A percentile compares a stretch with the other conserved stretches of the same genome.
Conservation (phyloP, 53 echinoderm and acorn worm species). For the Holothuria leucospilota region DNA sequence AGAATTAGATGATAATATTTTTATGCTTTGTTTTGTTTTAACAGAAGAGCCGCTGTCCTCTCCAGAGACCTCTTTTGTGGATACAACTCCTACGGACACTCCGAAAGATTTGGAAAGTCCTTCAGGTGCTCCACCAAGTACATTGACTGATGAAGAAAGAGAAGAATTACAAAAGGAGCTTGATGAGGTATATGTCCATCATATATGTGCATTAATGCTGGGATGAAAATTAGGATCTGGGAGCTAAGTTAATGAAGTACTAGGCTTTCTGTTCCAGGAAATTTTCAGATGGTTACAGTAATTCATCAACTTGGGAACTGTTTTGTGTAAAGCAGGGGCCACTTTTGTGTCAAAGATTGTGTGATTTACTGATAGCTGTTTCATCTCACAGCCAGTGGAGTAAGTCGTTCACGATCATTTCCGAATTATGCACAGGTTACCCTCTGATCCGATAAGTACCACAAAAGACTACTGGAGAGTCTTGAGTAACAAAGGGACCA, state of each 20-base stretch:
- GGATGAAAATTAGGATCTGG: not conserved
- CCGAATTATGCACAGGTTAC: too few relatives aligned
- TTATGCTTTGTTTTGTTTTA: not conserved
- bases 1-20: too few relatives aligned
- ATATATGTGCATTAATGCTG: not conserved
- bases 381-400: too few relatives aligned
- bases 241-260: not conserved
- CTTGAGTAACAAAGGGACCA: too few relatives aligned
- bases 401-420: too few relatives aligned
- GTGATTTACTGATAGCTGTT: too few relatives aligned
- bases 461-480: too few relatives aligned
- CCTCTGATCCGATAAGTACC: too few relatives aligned
- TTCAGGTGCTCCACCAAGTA: conserved; percentile 61
- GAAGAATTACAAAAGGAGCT: conserved; percentile 73
- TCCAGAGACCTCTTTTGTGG: conserved; percentile 82
- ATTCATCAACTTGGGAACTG: too few relatives aligned
- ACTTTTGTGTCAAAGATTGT: too few relatives aligned
- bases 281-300: too few relatives aligned
- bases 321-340: too few relatives aligned
- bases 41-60: conserved; percentile 81
- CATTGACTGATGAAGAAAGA: conserved; percentile 81
- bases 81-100: conserved; percentile 78
- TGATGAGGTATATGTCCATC: conserved; percentile 64
- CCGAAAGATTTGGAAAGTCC: conserved; percentile 74
- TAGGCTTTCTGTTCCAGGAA: not conserved